Evolutionary conservation across 2,888 invertebrate genomes (phyloP).

Genomic region (Polydrusus cervinus): DNA sequence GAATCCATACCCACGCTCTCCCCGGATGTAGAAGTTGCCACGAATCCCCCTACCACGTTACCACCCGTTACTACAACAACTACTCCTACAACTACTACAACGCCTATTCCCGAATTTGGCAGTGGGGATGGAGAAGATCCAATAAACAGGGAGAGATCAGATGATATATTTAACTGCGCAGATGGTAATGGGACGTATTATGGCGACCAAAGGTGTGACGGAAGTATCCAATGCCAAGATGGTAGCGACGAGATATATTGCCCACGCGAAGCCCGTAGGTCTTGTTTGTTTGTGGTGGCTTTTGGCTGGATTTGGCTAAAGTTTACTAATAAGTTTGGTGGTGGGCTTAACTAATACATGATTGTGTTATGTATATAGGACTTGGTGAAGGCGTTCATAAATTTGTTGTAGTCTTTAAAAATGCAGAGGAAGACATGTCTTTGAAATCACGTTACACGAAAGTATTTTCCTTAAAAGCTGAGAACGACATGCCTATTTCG

Average conservation of each 20-base stretch:
- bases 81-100: conserved; percentile 46
- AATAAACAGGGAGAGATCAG: conserved; percentile 68
- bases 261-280: conserved; percentile 57
- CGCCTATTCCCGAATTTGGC: conserved; percentile 36
- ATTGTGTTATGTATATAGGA: conserved; percentile 2
- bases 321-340: conserved; percentile 41
- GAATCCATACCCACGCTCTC: conserved; percentile 4
- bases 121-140: conserved; percentile 57
- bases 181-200: conserved; percentile 75
- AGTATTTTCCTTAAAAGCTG: too few relatives aligned
- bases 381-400: background rate
- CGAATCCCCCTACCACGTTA: conserved; percentile 32
- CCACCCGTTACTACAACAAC: conserved; percentile 47
- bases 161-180: conserved; percentile 73
- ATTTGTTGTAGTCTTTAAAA: too few relatives aligned
- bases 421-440: too few relatives aligned
- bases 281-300: conserved; percentile 54
- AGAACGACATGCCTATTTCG: too few relatives aligned
- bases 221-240: conserved; percentile 77
- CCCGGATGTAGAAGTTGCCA: conserved; percentile 17
- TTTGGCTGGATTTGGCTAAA: conserved; percentile 32
- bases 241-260: conserved; percentile 81
- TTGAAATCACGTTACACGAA: too few relatives aligned
- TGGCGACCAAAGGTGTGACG: conserved; percentile 77
- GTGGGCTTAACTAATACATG: conserved; percentile 51